Evolutionary conservation across 2,888 invertebrate species (phyloP).

Genomic region (Helicoverpa assulta): DNA sequence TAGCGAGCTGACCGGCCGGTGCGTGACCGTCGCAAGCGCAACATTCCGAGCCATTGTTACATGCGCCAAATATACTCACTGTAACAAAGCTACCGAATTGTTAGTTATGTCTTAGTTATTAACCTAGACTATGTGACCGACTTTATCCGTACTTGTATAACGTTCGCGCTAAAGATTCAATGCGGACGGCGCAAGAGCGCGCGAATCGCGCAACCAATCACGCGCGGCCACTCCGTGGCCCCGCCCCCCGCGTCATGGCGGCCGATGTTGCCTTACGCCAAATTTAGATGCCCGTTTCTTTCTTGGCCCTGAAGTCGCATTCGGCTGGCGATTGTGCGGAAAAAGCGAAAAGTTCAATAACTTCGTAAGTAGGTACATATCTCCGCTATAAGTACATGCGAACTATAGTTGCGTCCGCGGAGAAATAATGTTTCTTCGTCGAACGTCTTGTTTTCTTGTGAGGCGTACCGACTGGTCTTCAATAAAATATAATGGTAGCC

Average conservation of each 20-base stretch:
- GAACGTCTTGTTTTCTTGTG: background rate
- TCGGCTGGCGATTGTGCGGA: slow-evolving; percentile 53
- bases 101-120: slow-evolving; percentile 26
- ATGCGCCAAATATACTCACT: slow-evolving; percentile 34
- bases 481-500: background rate
- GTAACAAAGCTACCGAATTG: slow-evolving; percentile 35
- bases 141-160: slow-evolving; percentile 57
- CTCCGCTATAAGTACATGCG: slow-evolving; percentile 2
- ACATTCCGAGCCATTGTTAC: slow-evolving; percentile 65
- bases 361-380: slow-evolving; percentile 24
- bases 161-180: slow-evolving; percentile 71
- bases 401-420: background rate
- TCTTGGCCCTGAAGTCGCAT: slow-evolving; percentile 69
- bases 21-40: slow-evolving; percentile 69
- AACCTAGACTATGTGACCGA: slow-evolving; percentile 42
- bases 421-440: background rate
- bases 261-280: slow-evolving; percentile 84
- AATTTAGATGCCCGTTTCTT: slow-evolving; percentile 83
- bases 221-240: slow-evolving; percentile 75
- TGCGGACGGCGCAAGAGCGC: slow-evolving; percentile 71
- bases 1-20: slow-evolving; percentile 74
- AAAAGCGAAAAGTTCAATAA: slow-evolving; percentile 62
- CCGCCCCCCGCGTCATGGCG: slow-evolving; percentile 87
- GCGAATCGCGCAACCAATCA: slow-evolving; percentile 84
- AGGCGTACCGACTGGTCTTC: background rate